Conservation (phyloP, 2,113 vertebrate species). For the Bambusicola thoracicus region DNA sequence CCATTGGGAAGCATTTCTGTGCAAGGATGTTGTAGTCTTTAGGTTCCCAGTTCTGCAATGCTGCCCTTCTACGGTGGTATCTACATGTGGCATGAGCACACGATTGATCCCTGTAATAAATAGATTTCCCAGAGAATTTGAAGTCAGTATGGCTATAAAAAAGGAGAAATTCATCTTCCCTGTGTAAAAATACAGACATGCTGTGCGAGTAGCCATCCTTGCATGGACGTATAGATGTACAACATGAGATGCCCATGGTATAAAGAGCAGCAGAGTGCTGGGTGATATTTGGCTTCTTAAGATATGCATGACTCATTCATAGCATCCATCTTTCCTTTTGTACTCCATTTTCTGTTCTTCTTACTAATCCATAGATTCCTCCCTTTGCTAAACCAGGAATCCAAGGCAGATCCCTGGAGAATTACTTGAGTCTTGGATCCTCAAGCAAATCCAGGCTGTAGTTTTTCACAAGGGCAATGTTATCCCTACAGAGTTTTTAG, state of each 20-base stretch:
- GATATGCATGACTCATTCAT: not conserved
- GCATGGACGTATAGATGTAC: not conserved
- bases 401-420: not conserved
- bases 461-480: not conserved
- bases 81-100: not conserved
- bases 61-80: not conserved
- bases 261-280: not conserved
- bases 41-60: not conserved
- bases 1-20: not conserved
- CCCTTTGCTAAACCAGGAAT: constrained; percentile 10
- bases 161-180: not conserved
- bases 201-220: not conserved
- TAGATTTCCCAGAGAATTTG: not conserved
- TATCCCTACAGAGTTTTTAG: not conserved
- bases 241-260: not conserved
- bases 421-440: not conserved
- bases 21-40: not conserved
- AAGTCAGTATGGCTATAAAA: not conserved
- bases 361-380: not conserved
- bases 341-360: not conserved
- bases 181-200: not conserved
- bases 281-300: not conserved
- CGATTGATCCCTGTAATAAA: not conserved
- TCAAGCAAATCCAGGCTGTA: not conserved
- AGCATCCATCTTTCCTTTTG: not conserved